Evolutionary conservation across 2,888 invertebrate species (phyloP), one percentile per base, ranked within the genome.

Genomic region (Drosophila kambysellisi): DNA sequence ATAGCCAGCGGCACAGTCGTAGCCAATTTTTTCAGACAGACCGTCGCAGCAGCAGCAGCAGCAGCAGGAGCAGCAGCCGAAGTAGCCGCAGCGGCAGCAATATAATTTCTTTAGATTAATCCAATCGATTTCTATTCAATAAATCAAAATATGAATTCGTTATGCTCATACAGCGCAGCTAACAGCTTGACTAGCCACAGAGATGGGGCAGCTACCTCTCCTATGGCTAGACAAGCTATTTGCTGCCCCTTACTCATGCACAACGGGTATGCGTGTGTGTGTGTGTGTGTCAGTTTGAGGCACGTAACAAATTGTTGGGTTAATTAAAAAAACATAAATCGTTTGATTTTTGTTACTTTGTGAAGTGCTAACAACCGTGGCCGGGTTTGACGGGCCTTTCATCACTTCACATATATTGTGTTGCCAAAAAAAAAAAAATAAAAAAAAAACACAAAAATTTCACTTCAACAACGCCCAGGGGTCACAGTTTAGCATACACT

Each of bases 321-420:
- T 92, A 92, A 92, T 92, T 92, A 92, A 92, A 92, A 92, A 91
- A 90, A 86, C 91, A 92, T 92, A 92, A 92, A 92, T 92, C 91
- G 91, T 90, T 90, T 84, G 88, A 89, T 85, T 89, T 83, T 76
- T 76, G 71, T 66, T 79, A 70, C 70, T 76, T 52, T 56, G 67
- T 52, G 50, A 57, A 70, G 74, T 71, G 76, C 85, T 82, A 82
- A 88, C 82, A 85, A 75, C 85, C 82, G 84, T 83, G 76, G 73
- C 77, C 81, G 75, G 67, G 66, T 62, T 72, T 74, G 86, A 84
- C 75, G 81, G 69, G 83, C 81, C 86, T 84, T 84, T 84, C 84
- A 84, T 86, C 88, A 86, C 60, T 69, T 76, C 29, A 64, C 70
- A 68, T 60, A 70, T 66, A 63, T 71, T 60, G 48, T 56, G 37